These are phyloP conservation scores for Atta cephalotes DNA, from an alignment of 1,140 invertebrate genomes.

Conservation along the genomic window DNA sequence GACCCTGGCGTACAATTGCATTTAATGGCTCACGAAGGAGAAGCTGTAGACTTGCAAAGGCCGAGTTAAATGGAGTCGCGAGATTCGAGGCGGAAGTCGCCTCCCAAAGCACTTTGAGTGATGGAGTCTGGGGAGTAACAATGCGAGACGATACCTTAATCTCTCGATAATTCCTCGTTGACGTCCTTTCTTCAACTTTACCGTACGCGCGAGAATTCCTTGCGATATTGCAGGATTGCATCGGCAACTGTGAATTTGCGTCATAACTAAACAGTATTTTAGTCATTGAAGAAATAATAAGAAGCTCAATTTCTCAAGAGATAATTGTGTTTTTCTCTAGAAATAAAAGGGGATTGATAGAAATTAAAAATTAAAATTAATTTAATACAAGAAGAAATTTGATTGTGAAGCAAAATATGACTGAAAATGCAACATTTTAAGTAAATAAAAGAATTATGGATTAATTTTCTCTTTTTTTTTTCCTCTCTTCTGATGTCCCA, in stretches of 20 bases:
- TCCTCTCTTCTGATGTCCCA: not conserved
- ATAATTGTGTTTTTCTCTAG: not conserved
- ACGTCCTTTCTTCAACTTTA: constrained; percentile 46
- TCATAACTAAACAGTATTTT: not conserved
- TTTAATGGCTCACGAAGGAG: constrained; percentile 44
- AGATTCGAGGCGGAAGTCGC: constrained; percentile 40
- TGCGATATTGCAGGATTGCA: constrained; percentile 9
- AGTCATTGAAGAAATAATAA: not conserved
- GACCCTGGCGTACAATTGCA: constrained; percentile 42
- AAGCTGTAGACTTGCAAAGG: constrained; percentile 35
- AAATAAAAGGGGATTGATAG: not conserved
- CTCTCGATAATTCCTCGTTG: constrained; percentile 59
- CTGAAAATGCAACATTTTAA: not conserved
- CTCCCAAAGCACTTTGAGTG: constrained; percentile 52
- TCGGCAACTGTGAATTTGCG: not conserved
- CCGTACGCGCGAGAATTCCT: constrained; percentile 39
- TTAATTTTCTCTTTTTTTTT: not conserved
- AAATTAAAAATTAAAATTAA: not conserved
- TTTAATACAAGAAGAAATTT: not conserved
- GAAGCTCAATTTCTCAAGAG: not conserved
- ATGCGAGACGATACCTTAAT: constrained; percentile 59
- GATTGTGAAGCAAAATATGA: not conserved
- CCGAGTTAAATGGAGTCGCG: constrained; percentile 59
- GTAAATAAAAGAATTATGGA: not conserved
- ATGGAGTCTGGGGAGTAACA: constrained; percentile 55